phyloP scores from a whole-genome alignment of 2,888 invertebrate genomes.

The Lepidonotus clava region DNA sequence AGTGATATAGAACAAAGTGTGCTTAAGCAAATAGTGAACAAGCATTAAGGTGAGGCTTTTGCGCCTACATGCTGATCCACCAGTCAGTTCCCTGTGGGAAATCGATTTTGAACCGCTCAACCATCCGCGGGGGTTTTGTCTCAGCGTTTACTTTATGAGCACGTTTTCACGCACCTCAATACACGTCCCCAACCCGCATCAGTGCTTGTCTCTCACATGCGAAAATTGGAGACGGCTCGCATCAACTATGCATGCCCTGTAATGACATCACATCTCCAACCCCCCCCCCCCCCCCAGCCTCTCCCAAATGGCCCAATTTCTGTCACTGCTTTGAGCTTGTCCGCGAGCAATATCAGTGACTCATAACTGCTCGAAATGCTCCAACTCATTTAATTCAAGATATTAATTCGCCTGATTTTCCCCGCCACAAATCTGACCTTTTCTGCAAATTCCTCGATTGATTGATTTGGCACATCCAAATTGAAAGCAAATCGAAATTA shows the following conservation, averaged over 20 bases:
- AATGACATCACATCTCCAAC: background rate
- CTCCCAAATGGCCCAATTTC: background rate
- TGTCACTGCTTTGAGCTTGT: background rate
- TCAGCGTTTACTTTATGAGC: constrained; percentile 6
- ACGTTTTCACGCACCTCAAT: background rate
- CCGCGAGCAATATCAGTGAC: background rate
- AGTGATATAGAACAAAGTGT: too few species aligned
- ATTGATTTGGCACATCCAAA: too few species aligned
- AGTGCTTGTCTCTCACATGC: background rate
- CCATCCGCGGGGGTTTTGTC: background rate
- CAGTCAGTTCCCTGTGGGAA: too few species aligned
- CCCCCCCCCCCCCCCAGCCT: background rate
- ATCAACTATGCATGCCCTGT: background rate
- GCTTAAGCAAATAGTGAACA: too few species aligned
- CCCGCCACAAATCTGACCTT: background rate
- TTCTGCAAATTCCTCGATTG: background rate
- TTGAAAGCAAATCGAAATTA: background rate
- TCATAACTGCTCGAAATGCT: constrained; percentile 2
- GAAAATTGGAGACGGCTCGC: background rate
- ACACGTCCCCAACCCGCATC: background rate
- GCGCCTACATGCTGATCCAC: too few species aligned
- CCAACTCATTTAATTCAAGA: background rate
- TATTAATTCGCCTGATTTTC: constrained; percentile 3
- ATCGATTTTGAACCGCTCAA: too few species aligned
- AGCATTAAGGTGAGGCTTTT: too few species aligned